Conservation (phyloP, 64 coral and sea anemone species). For the Dendrophyllia cribrosa region DNA sequence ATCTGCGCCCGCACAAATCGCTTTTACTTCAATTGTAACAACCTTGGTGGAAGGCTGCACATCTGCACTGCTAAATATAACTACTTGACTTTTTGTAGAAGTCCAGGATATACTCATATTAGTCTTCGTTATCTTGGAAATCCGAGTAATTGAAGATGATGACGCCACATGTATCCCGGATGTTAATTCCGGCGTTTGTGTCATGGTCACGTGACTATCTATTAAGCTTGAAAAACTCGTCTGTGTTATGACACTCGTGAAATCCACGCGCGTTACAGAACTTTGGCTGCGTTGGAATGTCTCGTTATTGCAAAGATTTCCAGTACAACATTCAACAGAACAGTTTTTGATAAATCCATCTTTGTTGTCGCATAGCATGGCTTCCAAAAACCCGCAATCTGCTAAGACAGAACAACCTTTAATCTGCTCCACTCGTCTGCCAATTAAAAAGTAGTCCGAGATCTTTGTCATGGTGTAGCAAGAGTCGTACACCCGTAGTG, state of each 20-base stretch:
- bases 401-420: neutral
- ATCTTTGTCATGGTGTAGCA: neutral
- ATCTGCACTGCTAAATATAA: too few relatives aligned
- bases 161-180: neutral
- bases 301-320: constrained; percentile 2
- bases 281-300: neutral
- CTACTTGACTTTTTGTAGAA: too few relatives aligned
- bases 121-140: neutral
- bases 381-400: neutral
- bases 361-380: neutral
- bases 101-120: too few relatives aligned
- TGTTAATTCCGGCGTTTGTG: neutral
- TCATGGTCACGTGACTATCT: neutral
- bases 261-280: neutral
- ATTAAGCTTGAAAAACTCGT: neutral
- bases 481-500: neutral
- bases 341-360: neutral
- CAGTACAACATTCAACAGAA: neutral
- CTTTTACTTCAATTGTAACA: too few relatives aligned
- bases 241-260: neutral
- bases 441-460: neutral
- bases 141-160: neutral
- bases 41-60: too few relatives aligned
- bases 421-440: neutral
- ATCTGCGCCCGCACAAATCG: too few relatives aligned